Evolutionary conservation across 2,113 vertebrate genomes (phyloP).

Genomic region (Saguinus imperator): DNA sequence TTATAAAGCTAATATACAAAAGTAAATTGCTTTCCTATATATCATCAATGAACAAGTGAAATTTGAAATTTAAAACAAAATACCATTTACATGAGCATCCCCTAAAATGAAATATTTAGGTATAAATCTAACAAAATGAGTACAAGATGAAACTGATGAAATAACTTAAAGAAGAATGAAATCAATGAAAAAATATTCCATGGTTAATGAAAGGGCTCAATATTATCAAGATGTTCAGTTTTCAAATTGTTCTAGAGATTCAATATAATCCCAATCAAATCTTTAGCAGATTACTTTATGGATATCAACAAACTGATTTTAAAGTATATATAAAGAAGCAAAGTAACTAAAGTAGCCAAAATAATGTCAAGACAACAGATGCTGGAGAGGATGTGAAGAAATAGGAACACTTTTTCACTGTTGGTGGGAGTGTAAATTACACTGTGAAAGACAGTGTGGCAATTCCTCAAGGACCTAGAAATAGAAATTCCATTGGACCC

Average conservation of each 20-base stretch:
- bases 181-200: background rate
- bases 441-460: no score
- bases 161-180: background rate
- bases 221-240: background rate
- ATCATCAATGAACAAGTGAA: background rate
- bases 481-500: no score
- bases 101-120: background rate
- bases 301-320: background rate
- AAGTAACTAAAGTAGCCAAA: no score
- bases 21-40: background rate
- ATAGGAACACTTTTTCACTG: no score
- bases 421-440: no score
- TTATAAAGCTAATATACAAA: background rate
- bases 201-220: background rate
- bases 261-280: background rate
- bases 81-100: background rate
- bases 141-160: background rate
- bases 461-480: no score
- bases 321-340: background rate
- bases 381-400: no score
- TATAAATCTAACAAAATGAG: background rate
- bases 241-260: background rate
- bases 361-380: no score
- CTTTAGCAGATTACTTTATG: background rate
- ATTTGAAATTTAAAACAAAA: background rate